Percentiles rank a stretch among this genome's conserved stretches.
Evolutionary conservation across 2,888 invertebrate genomes (phyloP).

Genomic region (Scrobipalpa costella): DNA sequence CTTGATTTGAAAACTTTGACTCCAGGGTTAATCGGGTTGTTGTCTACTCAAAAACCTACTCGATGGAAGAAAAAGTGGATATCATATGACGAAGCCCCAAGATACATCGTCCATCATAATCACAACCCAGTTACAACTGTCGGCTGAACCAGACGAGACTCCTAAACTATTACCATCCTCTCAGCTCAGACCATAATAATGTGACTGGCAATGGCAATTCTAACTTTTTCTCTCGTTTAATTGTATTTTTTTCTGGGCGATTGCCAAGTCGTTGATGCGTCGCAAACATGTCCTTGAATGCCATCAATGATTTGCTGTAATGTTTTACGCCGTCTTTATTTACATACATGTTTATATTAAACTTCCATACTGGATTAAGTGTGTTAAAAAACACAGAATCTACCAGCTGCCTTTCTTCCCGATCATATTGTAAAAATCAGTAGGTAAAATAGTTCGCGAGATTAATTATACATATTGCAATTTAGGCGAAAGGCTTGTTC

Average conservation of each 20-base stretch:
- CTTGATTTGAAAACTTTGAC: no score
- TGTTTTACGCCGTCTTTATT: constrained; percentile 18
- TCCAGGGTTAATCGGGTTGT: no score
- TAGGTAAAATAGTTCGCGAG: no score
- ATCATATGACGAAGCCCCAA: not conserved
- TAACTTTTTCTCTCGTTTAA: not conserved
- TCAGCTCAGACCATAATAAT: not conserved
- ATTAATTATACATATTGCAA: no score
- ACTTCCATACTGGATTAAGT: not conserved
- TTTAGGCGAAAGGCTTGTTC: no score
- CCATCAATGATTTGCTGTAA: constrained; percentile 19
- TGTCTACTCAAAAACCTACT: no score
- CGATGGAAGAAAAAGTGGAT: no score
- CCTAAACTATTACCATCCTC: not conserved
- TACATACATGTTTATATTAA: not conserved
- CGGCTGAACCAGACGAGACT: not conserved
- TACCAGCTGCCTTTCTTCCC: no score
- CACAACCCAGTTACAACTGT: constrained; percentile 17
- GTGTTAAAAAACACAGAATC: no score
- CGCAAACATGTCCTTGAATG: constrained; percentile 22
- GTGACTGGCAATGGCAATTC: not conserved
- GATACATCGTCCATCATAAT: constrained; percentile 9
- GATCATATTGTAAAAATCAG: no score
- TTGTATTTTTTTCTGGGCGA: constrained; percentile 22
- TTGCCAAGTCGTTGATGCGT: constrained; percentile 15